These are phyloP conservation scores for Dromaius novaehollandiae DNA, from an alignment of 2,113 vertebrate species.

Conservation along the genomic window DNA sequence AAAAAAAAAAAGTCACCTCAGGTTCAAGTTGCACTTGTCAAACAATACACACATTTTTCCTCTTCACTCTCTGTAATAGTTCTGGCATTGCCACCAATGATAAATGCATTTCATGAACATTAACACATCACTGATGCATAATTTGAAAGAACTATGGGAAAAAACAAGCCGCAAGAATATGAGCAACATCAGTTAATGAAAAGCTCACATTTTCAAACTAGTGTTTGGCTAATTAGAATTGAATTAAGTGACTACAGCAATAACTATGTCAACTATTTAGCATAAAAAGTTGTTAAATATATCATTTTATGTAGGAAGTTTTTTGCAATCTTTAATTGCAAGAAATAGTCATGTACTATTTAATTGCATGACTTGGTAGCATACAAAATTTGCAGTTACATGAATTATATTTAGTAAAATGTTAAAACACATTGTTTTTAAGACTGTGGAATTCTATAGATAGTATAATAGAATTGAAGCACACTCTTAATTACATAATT, in stretches of 20 bases:
- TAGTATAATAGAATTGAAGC: conserved; percentile 73
- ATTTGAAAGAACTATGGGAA: conserved; percentile 59
- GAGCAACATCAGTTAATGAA: conserved; percentile 66
- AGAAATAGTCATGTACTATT: conserved; percentile 75
- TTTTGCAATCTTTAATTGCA: conserved; percentile 78
- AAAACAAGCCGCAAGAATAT: conserved; percentile 67
- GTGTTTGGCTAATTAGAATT: conserved; percentile 79
- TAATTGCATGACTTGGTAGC: conserved; percentile 77
- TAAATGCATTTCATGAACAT: neutral
- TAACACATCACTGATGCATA: conserved; percentile 43
- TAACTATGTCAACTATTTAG: conserved; percentile 78
- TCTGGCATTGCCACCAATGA: conserved; percentile 34
- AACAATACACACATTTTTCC: neutral
- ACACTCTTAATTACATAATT: conserved; percentile 80
- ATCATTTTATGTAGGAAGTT: conserved; percentile 74
- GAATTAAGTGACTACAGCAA: conserved; percentile 78
- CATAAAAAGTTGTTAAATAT: conserved; percentile 79
- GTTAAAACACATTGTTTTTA: conserved; percentile 79
- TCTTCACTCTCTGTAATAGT: conserved; percentile 1
- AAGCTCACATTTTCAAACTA: conserved; percentile 75
- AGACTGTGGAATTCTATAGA: conserved; percentile 74
- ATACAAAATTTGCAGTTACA: conserved; percentile 78
- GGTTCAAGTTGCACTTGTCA: neutral
- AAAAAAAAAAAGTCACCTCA: neutral
- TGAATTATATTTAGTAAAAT: conserved; percentile 80